Percentiles rank a stretch among this genome's conserved stretches.
phyloP scores from a whole-genome alignment of 2,888 invertebrate species.

The Meghimatium bilineatum region DNA sequence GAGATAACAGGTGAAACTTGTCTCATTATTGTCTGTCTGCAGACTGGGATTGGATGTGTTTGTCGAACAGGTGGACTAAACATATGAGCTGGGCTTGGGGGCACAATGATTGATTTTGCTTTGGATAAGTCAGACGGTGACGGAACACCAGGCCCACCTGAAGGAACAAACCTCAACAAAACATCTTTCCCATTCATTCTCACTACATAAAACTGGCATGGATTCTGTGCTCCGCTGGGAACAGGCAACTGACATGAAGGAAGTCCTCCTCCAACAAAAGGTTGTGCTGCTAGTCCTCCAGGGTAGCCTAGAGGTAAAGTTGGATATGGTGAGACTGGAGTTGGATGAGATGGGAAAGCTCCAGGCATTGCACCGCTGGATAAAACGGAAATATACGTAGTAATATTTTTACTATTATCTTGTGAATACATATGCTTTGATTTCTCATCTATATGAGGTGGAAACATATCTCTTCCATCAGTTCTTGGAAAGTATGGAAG shows the following conservation, averaged over 20 bases:
- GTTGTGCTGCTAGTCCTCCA: background rate
- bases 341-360: background rate
- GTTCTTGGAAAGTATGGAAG: background rate
- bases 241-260: background rate
- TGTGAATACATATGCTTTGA: background rate
- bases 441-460: background rate
- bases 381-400: constrained; percentile 2
- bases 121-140: constrained; percentile 9
- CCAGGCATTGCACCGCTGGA: background rate
- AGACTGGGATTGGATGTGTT: background rate
- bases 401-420: background rate
- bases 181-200: constrained; percentile 47
- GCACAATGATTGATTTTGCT: constrained; percentile 2
- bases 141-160: background rate
- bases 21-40: constrained; percentile 9
- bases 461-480: background rate
- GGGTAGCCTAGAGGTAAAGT: constrained; percentile 20
- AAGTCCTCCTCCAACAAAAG: background rate
- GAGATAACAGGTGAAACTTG: background rate
- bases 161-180: constrained; percentile 36
- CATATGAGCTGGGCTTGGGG: background rate
- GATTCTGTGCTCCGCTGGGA: background rate
- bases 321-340: background rate
- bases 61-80: background rate
- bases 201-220: constrained; percentile 37